Conservation (phyloP, 2,113 vertebrate genomes). For the Tauraco erythrolophus region DNA sequence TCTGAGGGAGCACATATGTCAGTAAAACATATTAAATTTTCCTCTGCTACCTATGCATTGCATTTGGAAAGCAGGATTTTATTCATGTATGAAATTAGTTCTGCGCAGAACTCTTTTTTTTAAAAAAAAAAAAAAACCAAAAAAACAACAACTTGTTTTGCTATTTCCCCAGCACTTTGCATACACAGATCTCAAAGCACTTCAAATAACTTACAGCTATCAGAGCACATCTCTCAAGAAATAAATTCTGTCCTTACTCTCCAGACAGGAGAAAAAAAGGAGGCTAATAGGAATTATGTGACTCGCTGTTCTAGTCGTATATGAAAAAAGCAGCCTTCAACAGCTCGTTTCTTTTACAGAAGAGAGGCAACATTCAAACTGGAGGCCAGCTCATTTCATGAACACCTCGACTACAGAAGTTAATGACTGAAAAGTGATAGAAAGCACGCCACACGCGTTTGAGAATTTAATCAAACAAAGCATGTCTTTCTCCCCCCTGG, state of each 20-base stretch:
- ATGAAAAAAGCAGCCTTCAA: neutral
- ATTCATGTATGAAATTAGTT: neutral
- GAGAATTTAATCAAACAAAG: neutral
- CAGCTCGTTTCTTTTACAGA: neutral
- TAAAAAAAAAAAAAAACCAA: neutral
- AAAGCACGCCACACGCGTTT: fast-evolving
- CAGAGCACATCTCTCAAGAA: neutral
- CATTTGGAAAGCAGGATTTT: neutral
- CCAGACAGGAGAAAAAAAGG: neutral
- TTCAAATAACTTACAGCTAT: neutral
- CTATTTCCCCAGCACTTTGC: neutral
- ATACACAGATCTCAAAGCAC: neutral
- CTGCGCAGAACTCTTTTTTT: neutral
- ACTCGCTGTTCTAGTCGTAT: neutral
- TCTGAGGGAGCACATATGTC: neutral
- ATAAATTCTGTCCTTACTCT: neutral
- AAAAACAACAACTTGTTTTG: neutral
- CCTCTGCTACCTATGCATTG: neutral
- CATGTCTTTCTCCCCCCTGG: neutral
- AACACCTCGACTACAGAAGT: neutral
- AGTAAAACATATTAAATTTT: neutral
- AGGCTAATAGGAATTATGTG: neutral
- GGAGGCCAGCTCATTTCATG: neutral
- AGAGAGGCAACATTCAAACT: neutral
- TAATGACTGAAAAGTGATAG: neutral